These are phyloP conservation scores for Ectropis grisescens DNA, from an alignment of 1,140 invertebrate genomes.

Conservation along the genomic window DNA sequence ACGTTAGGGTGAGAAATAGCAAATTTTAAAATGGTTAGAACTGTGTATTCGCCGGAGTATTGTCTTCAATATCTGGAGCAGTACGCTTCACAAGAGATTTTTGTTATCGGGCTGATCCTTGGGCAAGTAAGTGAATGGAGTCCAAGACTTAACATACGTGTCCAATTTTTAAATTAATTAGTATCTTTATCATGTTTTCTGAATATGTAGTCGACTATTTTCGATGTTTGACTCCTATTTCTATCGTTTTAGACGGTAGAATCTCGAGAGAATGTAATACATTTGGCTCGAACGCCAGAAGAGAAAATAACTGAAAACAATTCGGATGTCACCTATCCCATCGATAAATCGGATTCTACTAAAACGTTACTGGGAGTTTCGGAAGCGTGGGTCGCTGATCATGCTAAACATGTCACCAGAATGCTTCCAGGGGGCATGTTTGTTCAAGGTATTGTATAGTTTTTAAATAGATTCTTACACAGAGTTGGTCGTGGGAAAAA, in stretches of 20 bases:
- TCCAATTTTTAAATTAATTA: no score
- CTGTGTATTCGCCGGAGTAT: slow-evolving; percentile 57
- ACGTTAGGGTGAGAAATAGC: no score
- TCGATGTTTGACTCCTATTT: no score
- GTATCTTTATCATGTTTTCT: no score
- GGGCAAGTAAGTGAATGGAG: slow-evolving; percentile 73
- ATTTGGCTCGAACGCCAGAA: slow-evolving; percentile 79
- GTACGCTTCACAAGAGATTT: slow-evolving; percentile 66
- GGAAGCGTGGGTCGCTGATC: slow-evolving; percentile 76
- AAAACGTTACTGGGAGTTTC: slow-evolving; percentile 62
- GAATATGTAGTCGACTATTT: no score
- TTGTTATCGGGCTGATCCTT: slow-evolving; percentile 76
- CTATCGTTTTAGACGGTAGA: slow-evolving; percentile 55
- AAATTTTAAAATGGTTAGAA: slow-evolving; percentile 49
- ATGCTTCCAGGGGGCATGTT: slow-evolving; percentile 88
- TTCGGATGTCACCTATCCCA: slow-evolving; percentile 34
- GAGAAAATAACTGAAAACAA: slow-evolving; percentile 45
- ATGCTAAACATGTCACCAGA: slow-evolving; percentile 80
- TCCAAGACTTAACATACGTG: no score
- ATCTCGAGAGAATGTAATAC: slow-evolving; percentile 79
- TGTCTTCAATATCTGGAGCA: slow-evolving; percentile 63
- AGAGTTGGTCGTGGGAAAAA: no score
- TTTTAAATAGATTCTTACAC: no score
- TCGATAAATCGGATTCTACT: slow-evolving; percentile 29
- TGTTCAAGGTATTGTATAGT: slow-evolving; percentile 77